These are phyloP conservation scores for Hydractinia symbiolongicarpus DNA, from an alignment of 30 jellyfish, hydroid and myxozoan genomes.

Conservation along the genomic window DNA sequence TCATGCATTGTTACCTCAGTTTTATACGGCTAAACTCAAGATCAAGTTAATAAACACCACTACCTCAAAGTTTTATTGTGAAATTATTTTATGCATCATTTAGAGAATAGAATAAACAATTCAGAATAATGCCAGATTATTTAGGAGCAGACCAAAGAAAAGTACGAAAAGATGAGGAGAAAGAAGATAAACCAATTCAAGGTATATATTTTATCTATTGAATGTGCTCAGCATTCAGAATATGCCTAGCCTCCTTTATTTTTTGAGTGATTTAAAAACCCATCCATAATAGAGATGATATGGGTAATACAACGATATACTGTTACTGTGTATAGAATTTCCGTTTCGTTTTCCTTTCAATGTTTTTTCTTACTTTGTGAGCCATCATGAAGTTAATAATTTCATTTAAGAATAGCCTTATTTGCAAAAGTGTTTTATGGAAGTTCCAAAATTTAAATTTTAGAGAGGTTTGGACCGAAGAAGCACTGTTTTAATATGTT, in stretches of 20 bases:
- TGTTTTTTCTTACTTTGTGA: too few relatives aligned
- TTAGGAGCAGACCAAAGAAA: constrained; percentile 89
- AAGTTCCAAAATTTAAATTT: background rate
- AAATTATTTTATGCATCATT: too few relatives aligned
- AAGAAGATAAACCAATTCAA: constrained; percentile 80
- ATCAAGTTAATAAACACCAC: too few relatives aligned
- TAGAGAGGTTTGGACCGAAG: background rate
- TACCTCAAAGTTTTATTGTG: too few relatives aligned
- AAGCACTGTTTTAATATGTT: background rate
- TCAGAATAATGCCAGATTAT: constrained; percentile 79
- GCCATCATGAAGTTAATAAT: too few relatives aligned
- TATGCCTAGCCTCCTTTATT: too few relatives aligned
- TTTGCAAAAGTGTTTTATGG: background rate
- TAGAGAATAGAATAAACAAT: background rate
- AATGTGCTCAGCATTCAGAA: background rate
- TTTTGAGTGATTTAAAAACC: too few relatives aligned
- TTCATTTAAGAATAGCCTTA: too few relatives aligned
- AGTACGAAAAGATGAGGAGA: constrained; percentile 54
- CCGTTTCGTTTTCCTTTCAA: too few relatives aligned
- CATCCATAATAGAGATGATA: background rate
- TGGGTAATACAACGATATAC: background rate
- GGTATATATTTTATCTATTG: constrained; percentile 32
- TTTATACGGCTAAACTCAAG: too few relatives aligned
- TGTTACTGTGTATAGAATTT: background rate
- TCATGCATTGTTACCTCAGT: too few relatives aligned